Base-by-base conservation (phyloP, 2,797 vertebrate genomes). In the Moxostoma hubbsi region DNA sequence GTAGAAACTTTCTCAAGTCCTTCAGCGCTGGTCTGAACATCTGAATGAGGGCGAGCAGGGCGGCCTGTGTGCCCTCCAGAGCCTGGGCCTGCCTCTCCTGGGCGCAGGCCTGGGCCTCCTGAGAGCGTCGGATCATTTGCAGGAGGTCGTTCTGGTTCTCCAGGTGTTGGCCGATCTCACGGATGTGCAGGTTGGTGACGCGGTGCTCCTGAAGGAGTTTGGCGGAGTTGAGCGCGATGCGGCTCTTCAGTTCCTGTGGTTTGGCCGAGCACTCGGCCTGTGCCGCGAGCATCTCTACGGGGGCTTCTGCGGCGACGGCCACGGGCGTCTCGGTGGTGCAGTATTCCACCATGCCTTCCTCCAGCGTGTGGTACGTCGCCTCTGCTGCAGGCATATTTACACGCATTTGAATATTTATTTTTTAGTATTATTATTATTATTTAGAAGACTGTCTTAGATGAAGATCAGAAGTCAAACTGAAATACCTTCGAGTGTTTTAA, bases 31-130 rank as follows among this genome's bases (percentile, higher is more conserved):
- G 97, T 75, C 96, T 91, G 51, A 99, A 93, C 88, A 98, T 95
- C 91, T 98, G 97, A 53, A 99, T 95, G 75, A 99, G 91, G 0
- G 97, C 97, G 0, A 97, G 95, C 68, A 99, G 91, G 0, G 97
- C 95, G 0, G 97, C 97, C 90, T 99, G 97, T 0, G 95, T 97
- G 0, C 97, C 97, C 71, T 99, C 97, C 91, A 99, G 95, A 46
- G 97, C 97, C 86, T 96, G 97, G 0, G 97, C 97, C 89, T 99
- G 97, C 59, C 97, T 89, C 75, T 99, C 97, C 89, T 99, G 97
- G 0, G 97, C 97, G 0, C 96, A 97, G 0, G 96, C 97, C 89
- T 98, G 97, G 0, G 97, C 95, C 84, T 98, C 97, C 90, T 98
- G 97, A 0, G 96, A 98, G 79, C 96, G 95, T 0, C 97, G 93